Evolutionary conservation across 1,140 invertebrate genomes (phyloP).

Genomic region (Brachionus sp.): DNA sequence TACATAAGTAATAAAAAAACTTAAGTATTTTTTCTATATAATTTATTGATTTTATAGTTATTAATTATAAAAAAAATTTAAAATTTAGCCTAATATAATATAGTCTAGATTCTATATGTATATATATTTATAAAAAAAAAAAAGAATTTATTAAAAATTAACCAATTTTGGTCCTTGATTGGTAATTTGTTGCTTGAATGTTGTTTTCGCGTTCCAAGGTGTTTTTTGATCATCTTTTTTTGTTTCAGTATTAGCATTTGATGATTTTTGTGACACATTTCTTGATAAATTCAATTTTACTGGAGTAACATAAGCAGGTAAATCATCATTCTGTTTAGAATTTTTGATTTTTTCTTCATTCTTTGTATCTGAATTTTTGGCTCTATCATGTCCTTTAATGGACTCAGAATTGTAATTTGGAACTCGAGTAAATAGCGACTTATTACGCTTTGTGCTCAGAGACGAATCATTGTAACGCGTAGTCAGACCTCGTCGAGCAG

Average conservation of each 20-base stretch:
- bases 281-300: background rate
- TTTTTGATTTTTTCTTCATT: background rate
- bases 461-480: background rate
- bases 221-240: background rate
- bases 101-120: background rate
- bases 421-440: background rate
- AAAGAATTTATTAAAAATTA: background rate
- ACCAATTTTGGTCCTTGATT: conserved; percentile 24
- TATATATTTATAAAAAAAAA: background rate
- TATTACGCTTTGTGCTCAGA: background rate
- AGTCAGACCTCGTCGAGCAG: background rate
- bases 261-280: background rate
- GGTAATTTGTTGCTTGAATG: conserved; percentile 22
- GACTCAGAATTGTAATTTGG: background rate
- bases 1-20: too few relatives aligned
- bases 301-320: background rate
- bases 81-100: background rate
- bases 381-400: background rate
- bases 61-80: background rate
- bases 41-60: too few relatives aligned
- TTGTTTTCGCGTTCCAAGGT: background rate
- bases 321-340: background rate
- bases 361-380: background rate
- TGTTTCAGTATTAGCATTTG: background rate
- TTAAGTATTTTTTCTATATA: too few relatives aligned